These are phyloP conservation scores for Alcedo quadribrachys DNA, from an alignment of 2,797 vertebrate genomes.

Conservation along the genomic window DNA sequence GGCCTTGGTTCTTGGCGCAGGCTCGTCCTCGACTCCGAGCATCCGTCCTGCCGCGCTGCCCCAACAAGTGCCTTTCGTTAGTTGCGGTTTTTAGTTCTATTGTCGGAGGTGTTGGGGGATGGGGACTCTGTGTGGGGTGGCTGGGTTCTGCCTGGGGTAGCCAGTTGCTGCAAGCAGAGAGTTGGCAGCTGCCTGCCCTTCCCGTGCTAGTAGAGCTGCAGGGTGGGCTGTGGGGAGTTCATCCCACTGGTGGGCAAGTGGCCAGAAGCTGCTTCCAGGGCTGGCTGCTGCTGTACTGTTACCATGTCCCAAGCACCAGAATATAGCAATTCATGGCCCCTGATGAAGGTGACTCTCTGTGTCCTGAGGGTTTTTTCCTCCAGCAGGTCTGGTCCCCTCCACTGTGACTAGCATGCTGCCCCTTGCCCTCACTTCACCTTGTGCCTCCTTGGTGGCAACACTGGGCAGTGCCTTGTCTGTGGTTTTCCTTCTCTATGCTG, in stretches of 20 bases:
- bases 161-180: too few relatives aligned
- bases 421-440: fast-evolving
- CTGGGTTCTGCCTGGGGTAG: not conserved
- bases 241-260: not conserved
- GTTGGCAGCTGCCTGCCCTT: not conserved
- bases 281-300: not conserved
- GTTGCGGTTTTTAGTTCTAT: fast-evolving
- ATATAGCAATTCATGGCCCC: fast-evolving
- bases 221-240: not conserved
- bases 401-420: fast-evolving
- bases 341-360: not conserved
- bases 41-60: not conserved
- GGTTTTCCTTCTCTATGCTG: fast-evolving
- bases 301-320: not conserved
- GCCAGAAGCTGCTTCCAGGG: not conserved
- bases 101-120: not conserved
- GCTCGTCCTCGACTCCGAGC: not conserved
- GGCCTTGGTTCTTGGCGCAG: not conserved
- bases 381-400: not conserved
- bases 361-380: fast-evolving
- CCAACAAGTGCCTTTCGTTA: fast-evolving
- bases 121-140: not conserved
- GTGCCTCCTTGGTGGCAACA: not conserved
- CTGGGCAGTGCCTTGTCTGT: not conserved
- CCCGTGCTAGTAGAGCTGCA: not conserved